Evolutionary conservation across 2,888 invertebrate species (phyloP), one percentile per base, ranked within the genome.

Genomic region (Gymnocheta viridis): DNA sequence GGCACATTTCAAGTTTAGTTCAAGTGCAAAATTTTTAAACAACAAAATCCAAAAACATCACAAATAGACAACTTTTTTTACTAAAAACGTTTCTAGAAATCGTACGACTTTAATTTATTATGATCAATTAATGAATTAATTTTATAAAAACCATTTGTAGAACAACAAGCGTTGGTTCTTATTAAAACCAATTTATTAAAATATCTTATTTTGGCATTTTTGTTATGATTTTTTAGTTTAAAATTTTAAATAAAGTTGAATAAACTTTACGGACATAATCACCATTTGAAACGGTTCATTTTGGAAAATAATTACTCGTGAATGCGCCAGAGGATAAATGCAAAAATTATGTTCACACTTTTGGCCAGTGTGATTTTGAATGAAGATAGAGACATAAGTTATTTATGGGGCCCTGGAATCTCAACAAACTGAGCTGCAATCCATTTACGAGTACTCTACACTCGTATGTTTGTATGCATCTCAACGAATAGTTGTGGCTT

Each of bases 341-440:
- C 29, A 72, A 64, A 58, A 54, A 70, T 41, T 19, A 49, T 80
- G 64, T 80, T 80, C 78, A 70, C 78, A 79, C 78, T 66, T 80
- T 58, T 66, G 54, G 32, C 1, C 62, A 54, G 54, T 35, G 19
- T 56, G 72, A 72, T 80, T 56, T 64, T 72, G 12, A 72, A 56
- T 66, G 38, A 44, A 72, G 79, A 80, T 64, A 78, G 24, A 66
- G 72, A 66, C 56, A 54, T 60, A 38, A 54, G 54, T 41, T 56
- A 27, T 54, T n/a, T 32, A 44, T 6, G 22, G 14, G 10, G 22
- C 22, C 19, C 44, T 41, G 38, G 41, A 29, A 29, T 7, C 1
- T 22, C 2, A 47, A 17, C 54, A 32, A 60, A 72, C 41, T 22
- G 1, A 41, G 27, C 47, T 27, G 14, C 9, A 24, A 35, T 32